Conservation (phyloP, 2,888 invertebrate genomes). For the Agapostemon virescens region DNA sequence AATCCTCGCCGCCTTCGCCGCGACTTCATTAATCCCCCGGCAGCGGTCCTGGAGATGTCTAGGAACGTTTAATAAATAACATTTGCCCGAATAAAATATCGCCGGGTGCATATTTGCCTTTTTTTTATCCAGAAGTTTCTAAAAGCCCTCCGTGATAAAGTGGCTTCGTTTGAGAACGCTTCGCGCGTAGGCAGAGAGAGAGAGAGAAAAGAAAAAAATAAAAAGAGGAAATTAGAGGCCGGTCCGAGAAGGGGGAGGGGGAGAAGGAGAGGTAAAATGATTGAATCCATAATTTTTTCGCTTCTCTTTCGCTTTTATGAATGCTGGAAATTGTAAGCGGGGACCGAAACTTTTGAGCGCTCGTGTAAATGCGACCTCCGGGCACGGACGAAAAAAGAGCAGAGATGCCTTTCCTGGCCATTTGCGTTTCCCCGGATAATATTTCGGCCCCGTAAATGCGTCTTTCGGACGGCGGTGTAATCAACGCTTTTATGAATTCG, state of each 20-base stretch:
- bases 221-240: slow-evolving; percentile 16
- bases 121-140: not conserved
- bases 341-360: slow-evolving; percentile 14
- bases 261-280: not conserved
- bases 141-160: not conserved
- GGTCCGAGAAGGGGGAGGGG: not conserved
- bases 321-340: not conserved
- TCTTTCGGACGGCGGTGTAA: slow-evolving; percentile 14
- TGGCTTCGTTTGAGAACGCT: not conserved
- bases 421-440: slow-evolving; percentile 17
- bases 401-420: slow-evolving; percentile 11
- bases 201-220: too few species aligned
- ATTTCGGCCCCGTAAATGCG: not conserved
- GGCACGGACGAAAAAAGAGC: not conserved
- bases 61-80: not conserved
- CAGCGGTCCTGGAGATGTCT: not conserved
- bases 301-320: not conserved
- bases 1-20: not conserved
- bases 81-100: not conserved
- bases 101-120: not conserved
- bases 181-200: too few species aligned
- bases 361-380: not conserved
- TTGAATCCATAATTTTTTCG: not conserved
- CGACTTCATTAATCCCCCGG: not conserved
- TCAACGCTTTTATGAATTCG: slow-evolving; percentile 8